Conservation (phyloP, 2,113 vertebrate species). For the Phalacrocorax carbo region DNA sequence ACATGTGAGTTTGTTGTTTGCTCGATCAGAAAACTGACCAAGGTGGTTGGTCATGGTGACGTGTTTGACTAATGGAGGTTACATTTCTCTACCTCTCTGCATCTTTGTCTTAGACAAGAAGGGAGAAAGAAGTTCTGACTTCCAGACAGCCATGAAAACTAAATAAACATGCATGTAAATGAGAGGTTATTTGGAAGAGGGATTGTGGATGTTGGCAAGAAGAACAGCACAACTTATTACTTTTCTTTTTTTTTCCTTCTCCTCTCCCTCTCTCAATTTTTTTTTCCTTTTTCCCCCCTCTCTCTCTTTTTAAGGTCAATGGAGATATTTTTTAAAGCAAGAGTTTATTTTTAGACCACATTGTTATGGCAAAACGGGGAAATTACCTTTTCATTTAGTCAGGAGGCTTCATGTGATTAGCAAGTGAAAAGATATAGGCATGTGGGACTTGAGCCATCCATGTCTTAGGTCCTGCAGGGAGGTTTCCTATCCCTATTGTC, state of each 20-base stretch:
- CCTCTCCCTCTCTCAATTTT: neutral
- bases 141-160: slow-evolving; percentile 74
- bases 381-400: slow-evolving; percentile 45
- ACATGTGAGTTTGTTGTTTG: neutral
- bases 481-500: neutral
- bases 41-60: neutral
- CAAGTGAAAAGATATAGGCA: neutral
- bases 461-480: neutral
- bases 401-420: neutral
- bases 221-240: slow-evolving; percentile 59
- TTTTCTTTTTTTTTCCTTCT: slow-evolving; percentile 51
- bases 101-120: slow-evolving; percentile 60
- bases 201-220: slow-evolving; percentile 71
- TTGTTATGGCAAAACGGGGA: slow-evolving; percentile 48
- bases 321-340: slow-evolving; percentile 62
- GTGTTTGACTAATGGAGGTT: neutral
- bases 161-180: slow-evolving; percentile 77
- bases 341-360: slow-evolving; percentile 47
- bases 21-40: neutral
- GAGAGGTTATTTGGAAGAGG: slow-evolving; percentile 71
- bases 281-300: neutral
- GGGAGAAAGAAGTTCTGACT: slow-evolving; percentile 8
- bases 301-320: neutral
- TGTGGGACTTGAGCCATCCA: neutral
- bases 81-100: slow-evolving; percentile 19